Conservation (phyloP, 2,113 vertebrate genomes). For the pig (Sus scrofa) region DNA sequence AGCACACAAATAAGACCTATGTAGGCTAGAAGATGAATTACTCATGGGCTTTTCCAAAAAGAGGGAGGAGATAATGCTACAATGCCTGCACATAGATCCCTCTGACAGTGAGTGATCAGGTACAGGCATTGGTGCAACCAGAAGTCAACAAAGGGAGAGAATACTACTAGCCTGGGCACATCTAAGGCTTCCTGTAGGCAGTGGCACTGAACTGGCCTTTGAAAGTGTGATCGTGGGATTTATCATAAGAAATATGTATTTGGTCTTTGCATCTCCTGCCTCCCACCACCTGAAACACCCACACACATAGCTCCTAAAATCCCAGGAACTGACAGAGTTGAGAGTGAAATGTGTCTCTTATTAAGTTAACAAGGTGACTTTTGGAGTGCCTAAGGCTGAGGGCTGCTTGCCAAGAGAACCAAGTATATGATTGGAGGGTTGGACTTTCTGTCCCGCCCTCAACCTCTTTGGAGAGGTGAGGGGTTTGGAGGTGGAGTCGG, state of each 20-base stretch:
- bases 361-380: not conserved
- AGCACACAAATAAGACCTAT: not conserved
- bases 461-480: not conserved
- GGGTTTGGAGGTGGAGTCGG: not conserved
- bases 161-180: rapidly evolving
- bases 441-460: not conserved
- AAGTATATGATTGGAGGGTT: not conserved
- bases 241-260: not conserved
- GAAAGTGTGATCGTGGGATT: not conserved
- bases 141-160: not conserved
- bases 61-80: not conserved
- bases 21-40: not conserved
- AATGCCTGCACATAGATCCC: not conserved
- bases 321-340: not conserved
- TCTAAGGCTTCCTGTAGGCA: not conserved
- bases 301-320: not conserved
- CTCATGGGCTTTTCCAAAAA: not conserved
- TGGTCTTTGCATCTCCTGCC: not conserved
- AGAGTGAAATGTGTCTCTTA: not conserved
- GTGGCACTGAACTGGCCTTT: not conserved
- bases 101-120: rapidly evolving
- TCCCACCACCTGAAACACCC: too few relatives aligned
- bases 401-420: not conserved
- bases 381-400: not conserved
- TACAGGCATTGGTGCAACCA: rapidly evolving